Evolutionary conservation across 2,113 vertebrate genomes (phyloP).

Genomic region (Odocoileus hemionus): DNA sequence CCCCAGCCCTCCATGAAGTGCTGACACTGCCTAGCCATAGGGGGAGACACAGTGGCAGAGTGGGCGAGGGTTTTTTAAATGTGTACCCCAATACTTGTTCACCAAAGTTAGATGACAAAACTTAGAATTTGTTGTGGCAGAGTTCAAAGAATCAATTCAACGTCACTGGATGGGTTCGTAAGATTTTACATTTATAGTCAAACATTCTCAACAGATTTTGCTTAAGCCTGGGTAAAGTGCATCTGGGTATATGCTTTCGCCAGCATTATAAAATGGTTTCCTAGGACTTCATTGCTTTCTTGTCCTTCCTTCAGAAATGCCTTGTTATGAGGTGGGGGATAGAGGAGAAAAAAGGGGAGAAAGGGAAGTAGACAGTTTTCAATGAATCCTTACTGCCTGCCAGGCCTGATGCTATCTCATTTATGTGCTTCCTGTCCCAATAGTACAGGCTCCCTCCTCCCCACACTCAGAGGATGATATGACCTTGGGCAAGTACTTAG

Average conservation of each 20-base stretch:
- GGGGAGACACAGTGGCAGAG: neutral
- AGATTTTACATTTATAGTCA: neutral
- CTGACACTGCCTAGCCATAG: neutral
- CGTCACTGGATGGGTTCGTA: neutral
- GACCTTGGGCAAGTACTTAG: neutral
- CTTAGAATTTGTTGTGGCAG: neutral
- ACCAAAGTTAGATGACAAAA: neutral
- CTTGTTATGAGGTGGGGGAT: neutral
- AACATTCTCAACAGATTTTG: neutral
- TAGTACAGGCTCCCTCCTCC: neutral
- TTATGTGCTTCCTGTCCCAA: neutral
- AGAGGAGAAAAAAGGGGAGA: neutral
- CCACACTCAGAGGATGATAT: neutral
- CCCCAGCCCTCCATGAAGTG: accelerated
- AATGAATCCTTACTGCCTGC: neutral
- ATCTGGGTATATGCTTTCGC: neutral
- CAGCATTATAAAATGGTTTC: neutral
- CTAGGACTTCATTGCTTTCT: neutral
- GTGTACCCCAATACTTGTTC: neutral
- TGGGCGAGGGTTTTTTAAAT: neutral
- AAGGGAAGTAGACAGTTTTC: neutral
- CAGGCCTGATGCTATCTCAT: neutral
- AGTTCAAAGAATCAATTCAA: neutral
- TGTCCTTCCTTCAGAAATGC: neutral
- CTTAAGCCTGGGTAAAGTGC: neutral